These are phyloP conservation scores for Calliphora vicina DNA, from an alignment of 1,140 invertebrate genomes.

Conservation along the genomic window DNA sequence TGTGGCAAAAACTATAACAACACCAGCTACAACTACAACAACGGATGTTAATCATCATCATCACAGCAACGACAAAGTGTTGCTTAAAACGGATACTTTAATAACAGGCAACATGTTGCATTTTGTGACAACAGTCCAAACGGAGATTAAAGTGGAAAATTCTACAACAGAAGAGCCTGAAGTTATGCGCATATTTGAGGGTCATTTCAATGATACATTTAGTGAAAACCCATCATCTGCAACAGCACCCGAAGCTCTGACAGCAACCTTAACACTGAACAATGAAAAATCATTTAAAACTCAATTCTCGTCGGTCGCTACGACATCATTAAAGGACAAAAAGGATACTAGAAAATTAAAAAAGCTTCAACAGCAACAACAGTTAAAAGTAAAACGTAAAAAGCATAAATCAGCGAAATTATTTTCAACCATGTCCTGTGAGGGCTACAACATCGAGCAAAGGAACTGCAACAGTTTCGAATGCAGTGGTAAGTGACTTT, in stretches of 20 bases:
- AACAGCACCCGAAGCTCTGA: not conserved
- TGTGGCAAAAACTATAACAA: conserved; percentile 41
- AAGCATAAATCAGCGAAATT: conserved; percentile 54
- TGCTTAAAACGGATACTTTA: not conserved
- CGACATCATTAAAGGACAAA: not conserved
- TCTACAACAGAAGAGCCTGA: conserved; percentile 20
- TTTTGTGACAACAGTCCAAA: conserved; percentile 33
- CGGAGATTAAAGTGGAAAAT: not conserved
- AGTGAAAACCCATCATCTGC: not conserved
- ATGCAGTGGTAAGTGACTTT: conserved; percentile 53
- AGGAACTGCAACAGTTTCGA: conserved; percentile 62
- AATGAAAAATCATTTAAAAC: conserved; percentile 34
- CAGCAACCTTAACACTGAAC: not conserved
- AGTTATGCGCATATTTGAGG: conserved; percentile 29
- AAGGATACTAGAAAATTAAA: not conserved
- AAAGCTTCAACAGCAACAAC: conserved; percentile 12
- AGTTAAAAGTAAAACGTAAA: conserved; percentile 37
- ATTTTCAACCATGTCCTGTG: conserved; percentile 57
- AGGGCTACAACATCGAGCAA: conserved; percentile 62
- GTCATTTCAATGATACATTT: conserved; percentile 30
- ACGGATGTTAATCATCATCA: conserved; percentile 14
- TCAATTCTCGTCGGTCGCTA: not conserved
- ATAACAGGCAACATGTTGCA: conserved; percentile 31
- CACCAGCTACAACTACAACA: not conserved
- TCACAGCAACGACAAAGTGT: not conserved